Evolutionary conservation across 2,888 invertebrate genomes (phyloP), one percentile per base, ranked within the genome.

Genomic region (Synergus umbraculus): DNA sequence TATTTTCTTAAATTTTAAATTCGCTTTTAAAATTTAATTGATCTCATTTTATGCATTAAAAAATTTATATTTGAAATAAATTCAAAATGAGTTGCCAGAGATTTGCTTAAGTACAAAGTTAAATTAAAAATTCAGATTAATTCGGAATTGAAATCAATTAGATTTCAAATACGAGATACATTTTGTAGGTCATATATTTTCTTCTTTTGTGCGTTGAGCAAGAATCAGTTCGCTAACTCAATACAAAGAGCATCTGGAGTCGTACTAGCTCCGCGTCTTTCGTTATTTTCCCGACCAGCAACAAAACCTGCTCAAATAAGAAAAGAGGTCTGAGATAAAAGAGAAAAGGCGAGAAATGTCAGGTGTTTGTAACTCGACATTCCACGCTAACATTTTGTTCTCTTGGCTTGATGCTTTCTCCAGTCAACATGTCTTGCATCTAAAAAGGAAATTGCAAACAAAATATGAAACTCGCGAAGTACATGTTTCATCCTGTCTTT

Each of bases 321-420:
- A 58, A 58, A 58, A 58, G 58, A 18, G 58, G 8, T 1, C 9
- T 58, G 9, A 18, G 18, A 18, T 58, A 18, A 58, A 58, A 58
- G 58, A 58, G n/a, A 58, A 18, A 18, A 18, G 18, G 0, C 5
- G 58, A 58, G 58, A 58, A n/a, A 58, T 9, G 58, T 18, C 58
- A 58, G 58, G 58, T 15, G 18, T 18, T 8, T 15, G 58, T 58
- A 58, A 18, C 58, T 58, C 58, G n/a, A 18, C 18, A 58, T 58
- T 58, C 58, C 58, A 58, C n/a, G 2, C 18, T 8, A 58, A 58
- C 58, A 58, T 67, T 73, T 76, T 73, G 63, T 82, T 79, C 79
- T 81, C 78, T 77, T 79, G 22, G 63, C 77, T 46, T 46, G n/a
- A 22, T 63, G 73, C 54, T 73, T 79, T 83, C 66, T 13, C 1